phyloP scores from a whole-genome alignment of 2,113 vertebrate species.

The Brachyhypopomus gauderio region DNA sequence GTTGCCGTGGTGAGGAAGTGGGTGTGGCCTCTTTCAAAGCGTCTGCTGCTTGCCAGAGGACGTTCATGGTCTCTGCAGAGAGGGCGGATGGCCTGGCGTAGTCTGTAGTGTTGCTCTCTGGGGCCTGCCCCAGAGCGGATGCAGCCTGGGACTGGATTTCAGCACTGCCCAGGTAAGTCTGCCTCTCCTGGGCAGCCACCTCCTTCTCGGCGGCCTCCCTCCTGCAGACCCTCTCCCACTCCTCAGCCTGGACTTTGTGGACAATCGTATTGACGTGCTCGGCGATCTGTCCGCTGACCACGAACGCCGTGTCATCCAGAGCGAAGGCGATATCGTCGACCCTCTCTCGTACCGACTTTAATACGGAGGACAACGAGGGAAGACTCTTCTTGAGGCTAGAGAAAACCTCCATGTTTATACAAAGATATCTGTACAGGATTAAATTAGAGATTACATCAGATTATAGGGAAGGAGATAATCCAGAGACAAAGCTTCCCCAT shows the following conservation, averaged over 20 bases:
- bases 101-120: constrained; percentile 28
- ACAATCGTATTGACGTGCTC: constrained; percentile 88
- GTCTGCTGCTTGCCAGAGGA: constrained; percentile 32
- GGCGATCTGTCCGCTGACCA: constrained; percentile 84
- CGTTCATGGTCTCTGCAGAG: constrained; percentile 42
- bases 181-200: constrained; percentile 17
- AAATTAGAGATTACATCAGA: not conserved
- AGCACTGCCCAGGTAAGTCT: not conserved
- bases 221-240: constrained; percentile 63
- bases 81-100: constrained; percentile 2
- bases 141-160: constrained; percentile 24
- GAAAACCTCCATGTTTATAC: constrained; percentile 85
- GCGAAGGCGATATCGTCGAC: constrained; percentile 83
- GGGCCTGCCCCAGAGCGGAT: constrained; percentile 1
- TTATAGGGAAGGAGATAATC: not conserved
- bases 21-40: not conserved
- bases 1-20: not conserved
- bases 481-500: too few species aligned
- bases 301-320: constrained; percentile 82
- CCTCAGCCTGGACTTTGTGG: constrained; percentile 76
- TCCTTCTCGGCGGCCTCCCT: constrained; percentile 46
- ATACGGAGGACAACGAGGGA: constrained; percentile 81
- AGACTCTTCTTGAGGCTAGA: constrained; percentile 86
- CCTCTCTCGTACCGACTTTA: constrained; percentile 82
- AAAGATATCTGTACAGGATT: not conserved